Evolutionary conservation across 2,888 invertebrate genomes (phyloP), one percentile per base, ranked within the genome.

Genomic region (Chalcis sispes): DNA sequence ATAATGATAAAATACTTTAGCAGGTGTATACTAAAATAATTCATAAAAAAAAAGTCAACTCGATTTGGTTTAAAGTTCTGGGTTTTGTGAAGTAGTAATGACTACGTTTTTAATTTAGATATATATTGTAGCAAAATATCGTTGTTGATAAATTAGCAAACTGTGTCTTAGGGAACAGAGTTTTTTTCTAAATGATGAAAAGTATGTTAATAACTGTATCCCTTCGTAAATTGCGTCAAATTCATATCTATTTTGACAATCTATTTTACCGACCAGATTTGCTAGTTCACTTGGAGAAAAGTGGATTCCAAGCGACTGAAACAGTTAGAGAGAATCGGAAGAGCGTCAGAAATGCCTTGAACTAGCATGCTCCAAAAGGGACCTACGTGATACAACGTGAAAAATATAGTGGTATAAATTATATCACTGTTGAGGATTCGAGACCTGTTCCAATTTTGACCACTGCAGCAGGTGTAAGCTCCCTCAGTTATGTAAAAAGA

Each of bases 201-300:
- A 25, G 20, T 36, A 36, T 36, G 36, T 36, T 36, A 10, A 36
- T 7, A 36, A 7, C 36, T 7, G 4, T 36, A 36, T 36, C 36
- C 10, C 10, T 4, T 10, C 36, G 36, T 36, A 36, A 36, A 36
- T 36, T 36, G 36, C 4, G 10, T 7, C 36, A 7, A 10, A 36
- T 7, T 36, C 4, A 36, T 36, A 36, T 36, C 10, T 36, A 36
- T 36, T 36, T 36, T 10, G 36, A n/a, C 15, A 56, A 29, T 56
- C 56, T 29, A 13, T 56, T 56, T 18, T 15, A 15, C 15, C 42
- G 72, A 7, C 58, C 72, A 32, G 65, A 72, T 72, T 32, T 72
- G 7, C 72, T 72, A 7, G 65, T 65, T 56, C 72, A 72, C 65
- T 46, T 72, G 18, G 65, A 58, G n/a, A 64, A 72, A 65, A n/a